A percentile compares a stretch with the other conserved stretches of the same genome.
Evolutionary conservation across 1,140 invertebrate genomes (phyloP).

Genomic region (Cryptotermes secundus): DNA sequence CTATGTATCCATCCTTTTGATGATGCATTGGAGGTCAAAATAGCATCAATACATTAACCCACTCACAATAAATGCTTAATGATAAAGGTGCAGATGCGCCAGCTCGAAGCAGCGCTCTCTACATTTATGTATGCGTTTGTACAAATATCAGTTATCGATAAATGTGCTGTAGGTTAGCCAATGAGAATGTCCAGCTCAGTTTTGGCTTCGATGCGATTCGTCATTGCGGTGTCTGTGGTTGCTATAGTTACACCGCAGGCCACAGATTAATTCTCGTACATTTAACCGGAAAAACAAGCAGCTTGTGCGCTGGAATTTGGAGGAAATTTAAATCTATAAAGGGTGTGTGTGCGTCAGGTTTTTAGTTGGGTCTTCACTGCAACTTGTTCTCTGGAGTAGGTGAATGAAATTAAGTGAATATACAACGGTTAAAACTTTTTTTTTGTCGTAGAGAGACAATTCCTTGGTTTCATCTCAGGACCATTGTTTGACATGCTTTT

Average conservation of each 20-base stretch:
- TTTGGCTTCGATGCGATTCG: not conserved
- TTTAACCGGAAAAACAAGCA: not conserved
- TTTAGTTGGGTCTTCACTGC: not conserved
- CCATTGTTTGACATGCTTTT: too few species aligned
- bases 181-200: slow-evolving; percentile 18
- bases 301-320: not conserved
- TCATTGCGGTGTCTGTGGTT: not conserved
- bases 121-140: slow-evolving; percentile 2
- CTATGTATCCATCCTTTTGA: not conserved
- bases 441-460: too few species aligned
- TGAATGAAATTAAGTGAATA: too few species aligned
- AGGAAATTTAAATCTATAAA: not conserved
- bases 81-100: slow-evolving; percentile 11
- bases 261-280: not conserved
- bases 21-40: slow-evolving; percentile 21
- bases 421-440: too few species aligned
- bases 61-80: slow-evolving; percentile 27
- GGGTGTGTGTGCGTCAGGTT: not conserved
- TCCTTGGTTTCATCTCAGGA: too few species aligned
- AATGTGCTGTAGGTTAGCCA: slow-evolving; percentile 9
- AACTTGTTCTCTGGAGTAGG: too few species aligned
- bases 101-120: slow-evolving; percentile 7
- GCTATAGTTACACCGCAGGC: slow-evolving; percentile 17
- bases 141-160: slow-evolving; percentile 11
- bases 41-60: slow-evolving; percentile 28